phyloP scores from a whole-genome alignment of 1,140 invertebrate species.

The Coptotermes formosanus region DNA sequence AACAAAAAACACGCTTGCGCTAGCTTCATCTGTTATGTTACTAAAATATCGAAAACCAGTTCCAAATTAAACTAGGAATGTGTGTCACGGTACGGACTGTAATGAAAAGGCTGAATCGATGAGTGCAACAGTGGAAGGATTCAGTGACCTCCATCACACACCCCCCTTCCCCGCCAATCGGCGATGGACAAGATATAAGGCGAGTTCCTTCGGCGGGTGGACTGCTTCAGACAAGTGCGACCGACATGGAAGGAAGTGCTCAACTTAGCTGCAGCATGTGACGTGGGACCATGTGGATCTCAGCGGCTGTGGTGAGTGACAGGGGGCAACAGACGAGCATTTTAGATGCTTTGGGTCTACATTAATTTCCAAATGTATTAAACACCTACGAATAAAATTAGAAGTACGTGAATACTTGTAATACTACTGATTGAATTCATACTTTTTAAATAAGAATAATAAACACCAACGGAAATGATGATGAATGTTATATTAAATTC shows the following conservation, averaged over 20 bases:
- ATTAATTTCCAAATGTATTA: no score
- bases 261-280: neutral
- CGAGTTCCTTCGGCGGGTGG: neutral
- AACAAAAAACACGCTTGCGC: neutral
- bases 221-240: neutral
- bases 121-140: neutral
- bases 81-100: neutral
- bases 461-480: no score
- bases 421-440: no score
- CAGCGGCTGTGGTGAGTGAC: conserved; percentile 1
- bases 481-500: no score
- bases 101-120: neutral
- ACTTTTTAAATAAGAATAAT: no score
- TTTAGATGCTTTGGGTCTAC: no score
- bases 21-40: neutral
- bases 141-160: neutral
- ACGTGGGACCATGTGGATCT: neutral
- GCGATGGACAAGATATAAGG: neutral
- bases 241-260: neutral
- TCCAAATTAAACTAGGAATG: neutral
- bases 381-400: no score
- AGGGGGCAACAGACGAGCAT: no score
- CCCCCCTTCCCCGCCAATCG: neutral
- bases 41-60: neutral
- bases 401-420: no score